These are phyloP conservation scores for Corella eumyota DNA, from an alignment of 23 tunicate species.

Conservation along the genomic window DNA sequence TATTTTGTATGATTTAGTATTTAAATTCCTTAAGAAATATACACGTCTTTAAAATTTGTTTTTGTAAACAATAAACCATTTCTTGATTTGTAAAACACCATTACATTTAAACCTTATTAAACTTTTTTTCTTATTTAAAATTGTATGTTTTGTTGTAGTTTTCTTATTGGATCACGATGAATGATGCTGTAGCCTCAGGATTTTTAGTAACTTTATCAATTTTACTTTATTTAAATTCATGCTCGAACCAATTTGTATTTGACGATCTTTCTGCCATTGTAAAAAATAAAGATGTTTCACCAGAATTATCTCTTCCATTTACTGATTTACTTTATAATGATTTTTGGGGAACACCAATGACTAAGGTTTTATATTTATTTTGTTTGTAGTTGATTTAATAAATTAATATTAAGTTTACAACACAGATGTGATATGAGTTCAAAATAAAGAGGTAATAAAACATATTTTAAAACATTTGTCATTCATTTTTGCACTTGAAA, in stretches of 20 bases:
- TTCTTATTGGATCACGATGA: neutral
- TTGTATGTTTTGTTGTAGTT: no score
- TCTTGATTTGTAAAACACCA: no score
- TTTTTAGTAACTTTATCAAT: neutral
- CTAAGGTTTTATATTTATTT: conserved; percentile 13
- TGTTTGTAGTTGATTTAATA: neutral
- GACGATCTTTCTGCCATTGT: conserved; percentile 76
- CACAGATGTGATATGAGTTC: no score
- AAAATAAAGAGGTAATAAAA: no score
- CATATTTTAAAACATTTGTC: no score
- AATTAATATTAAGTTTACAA: neutral
- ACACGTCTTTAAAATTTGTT: neutral
- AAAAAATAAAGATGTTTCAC: conserved; percentile 63
- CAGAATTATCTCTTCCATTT: conserved; percentile 22
- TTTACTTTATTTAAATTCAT: conserved; percentile 23
- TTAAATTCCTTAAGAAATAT: neutral
- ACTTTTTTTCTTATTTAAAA: no score
- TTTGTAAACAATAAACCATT: neutral
- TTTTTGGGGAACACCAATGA: conserved; percentile 89
- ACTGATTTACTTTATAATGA: conserved; percentile 67
- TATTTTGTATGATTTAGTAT: neutral
- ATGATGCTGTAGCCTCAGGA: neutral
- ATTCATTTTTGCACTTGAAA: no score
- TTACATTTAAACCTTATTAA: no score
- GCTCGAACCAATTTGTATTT: conserved; percentile 59